Evolutionary conservation across 2,113 vertebrate species (phyloP).

Genomic region (Podarcis cretensis): DNA sequence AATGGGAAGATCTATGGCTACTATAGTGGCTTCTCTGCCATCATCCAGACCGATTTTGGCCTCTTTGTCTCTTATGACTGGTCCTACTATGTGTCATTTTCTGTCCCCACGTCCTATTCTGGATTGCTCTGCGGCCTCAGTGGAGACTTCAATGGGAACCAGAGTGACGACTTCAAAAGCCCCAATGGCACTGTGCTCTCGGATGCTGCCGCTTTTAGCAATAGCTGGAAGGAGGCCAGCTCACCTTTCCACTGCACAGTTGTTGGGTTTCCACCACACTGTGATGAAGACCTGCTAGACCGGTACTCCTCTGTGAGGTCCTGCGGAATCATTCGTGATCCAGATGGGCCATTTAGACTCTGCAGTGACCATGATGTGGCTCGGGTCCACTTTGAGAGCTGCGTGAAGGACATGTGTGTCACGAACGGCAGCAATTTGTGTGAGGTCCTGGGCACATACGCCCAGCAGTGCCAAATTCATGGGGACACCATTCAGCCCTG

Average conservation of each 20-base stretch:
- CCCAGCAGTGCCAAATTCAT: slow-evolving; percentile 64
- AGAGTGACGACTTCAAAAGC: slow-evolving; percentile 44
- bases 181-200: neutral
- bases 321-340: slow-evolving; percentile 56
- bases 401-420: slow-evolving; percentile 26
- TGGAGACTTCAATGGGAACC: slow-evolving; percentile 64
- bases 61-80: slow-evolving; percentile 67
- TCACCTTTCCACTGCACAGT: slow-evolving; percentile 20
- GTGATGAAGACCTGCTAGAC: neutral
- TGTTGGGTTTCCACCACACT: accelerated
- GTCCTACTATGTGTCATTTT: slow-evolving; percentile 62
- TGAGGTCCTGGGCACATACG: slow-evolving; percentile 51
- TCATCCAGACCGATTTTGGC: slow-evolving; percentile 67
- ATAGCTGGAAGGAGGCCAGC: neutral
- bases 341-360: slow-evolving; percentile 55
- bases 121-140: slow-evolving; percentile 68
- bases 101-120: slow-evolving; percentile 60
- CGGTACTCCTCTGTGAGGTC: neutral
- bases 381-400: slow-evolving; percentile 14
- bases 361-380: slow-evolving; percentile 45
- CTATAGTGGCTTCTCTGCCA: slow-evolving; percentile 57
- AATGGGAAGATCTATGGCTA: slow-evolving; percentile 45
- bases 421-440: slow-evolving; percentile 46
- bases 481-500: slow-evolving; percentile 52
- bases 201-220: neutral